Evolutionary conservation across 2,888 invertebrate species (phyloP), one percentile per base, ranked within the genome.

Genomic region (Ophion ellenae): DNA sequence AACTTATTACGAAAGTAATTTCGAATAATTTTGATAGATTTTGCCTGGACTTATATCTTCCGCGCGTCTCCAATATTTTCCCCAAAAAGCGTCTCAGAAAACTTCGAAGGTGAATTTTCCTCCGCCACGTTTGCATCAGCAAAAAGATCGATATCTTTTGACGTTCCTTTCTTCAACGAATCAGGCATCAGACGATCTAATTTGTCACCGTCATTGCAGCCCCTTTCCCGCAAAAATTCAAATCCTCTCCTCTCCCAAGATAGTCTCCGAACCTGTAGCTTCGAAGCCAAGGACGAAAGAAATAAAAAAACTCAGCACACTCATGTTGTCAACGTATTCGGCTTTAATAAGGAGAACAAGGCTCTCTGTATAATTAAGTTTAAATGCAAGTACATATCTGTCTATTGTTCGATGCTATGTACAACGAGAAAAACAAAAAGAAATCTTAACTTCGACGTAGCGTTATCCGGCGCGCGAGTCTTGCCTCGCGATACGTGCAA

Each of bases 341-440:
- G 59, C 63, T 80, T 85, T 80, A 83, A 76, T 85, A 40, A 76
- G 63, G 20, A 53, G 24, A 81, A 82, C 61, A 70, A 53, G 47
- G 69, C 20, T n/a, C 45, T 64, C 24, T 40, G 32, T 20, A 17
- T 40, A 78, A 74, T 82, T 81, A 85, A 74, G 64, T 82, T 81
- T 85, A 71, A 78, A 82, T 75, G 78, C 70, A 47, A 78, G 69
- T 75, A 73, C 53, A 75, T 66, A 64, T 73, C 75, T 70, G 59
- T 73, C 75, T 70, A 80, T 75, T 70, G 45, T 53, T 79, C 45
- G 32, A 53, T 81, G 20, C 53, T 70, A 28, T 75, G 75, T 64
- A 70, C 28, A 63, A 71, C 20, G 45, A 70, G 45, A 47, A 71
- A 11, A 45, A 81, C 75, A 77, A 61, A 47, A 79, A 11, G 24